A percentile compares a stretch with the other conserved stretches of the same genome.
Evolutionary conservation across 2,888 invertebrate genomes (phyloP).

Genomic region (Congeria kusceri): DNA sequence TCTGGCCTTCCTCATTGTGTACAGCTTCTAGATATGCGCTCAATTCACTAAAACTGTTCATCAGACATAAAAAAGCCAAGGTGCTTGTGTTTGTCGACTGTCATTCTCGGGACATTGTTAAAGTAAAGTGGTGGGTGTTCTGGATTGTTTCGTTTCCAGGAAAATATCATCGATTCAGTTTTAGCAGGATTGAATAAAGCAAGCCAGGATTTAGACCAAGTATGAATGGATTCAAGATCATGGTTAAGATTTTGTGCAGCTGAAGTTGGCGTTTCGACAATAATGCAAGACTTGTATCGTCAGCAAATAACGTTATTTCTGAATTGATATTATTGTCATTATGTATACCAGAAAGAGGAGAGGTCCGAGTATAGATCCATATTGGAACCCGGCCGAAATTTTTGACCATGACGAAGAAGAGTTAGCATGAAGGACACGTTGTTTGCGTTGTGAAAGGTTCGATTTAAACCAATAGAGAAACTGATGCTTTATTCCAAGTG

Average conservation of each 20-base stretch:
- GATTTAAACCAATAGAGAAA: conserved; percentile 2
- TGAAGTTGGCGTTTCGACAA: not conserved
- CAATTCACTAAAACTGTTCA: too few relatives aligned
- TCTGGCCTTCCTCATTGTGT: too few relatives aligned
- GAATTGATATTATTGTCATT: not conserved
- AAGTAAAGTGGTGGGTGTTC: not conserved
- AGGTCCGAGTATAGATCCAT: conserved; percentile 6
- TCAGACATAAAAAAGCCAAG: not conserved
- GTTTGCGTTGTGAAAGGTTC: not conserved
- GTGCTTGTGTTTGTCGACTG: not conserved
- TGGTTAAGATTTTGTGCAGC: not conserved
- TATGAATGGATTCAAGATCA: not conserved
- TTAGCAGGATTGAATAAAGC: conserved; percentile 3
- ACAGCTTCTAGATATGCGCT: too few relatives aligned
- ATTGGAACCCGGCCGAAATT: not conserved
- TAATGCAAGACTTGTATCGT: not conserved
- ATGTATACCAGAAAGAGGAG: conserved; percentile 2
- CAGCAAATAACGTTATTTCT: too few relatives aligned
- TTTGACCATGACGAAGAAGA: not conserved
- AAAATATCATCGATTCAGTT: conserved; percentile 7
- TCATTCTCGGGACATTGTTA: not conserved
- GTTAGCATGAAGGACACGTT: not conserved
- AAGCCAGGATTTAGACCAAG: conserved; percentile 1
- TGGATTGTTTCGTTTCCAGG: conserved; percentile 1
- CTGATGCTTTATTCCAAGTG: not conserved